Percentiles rank a stretch among this genome's conserved stretches.
Conservation (phyloP, 2,797 vertebrate genomes). For the Dendrocincla tyrannina region DNA sequence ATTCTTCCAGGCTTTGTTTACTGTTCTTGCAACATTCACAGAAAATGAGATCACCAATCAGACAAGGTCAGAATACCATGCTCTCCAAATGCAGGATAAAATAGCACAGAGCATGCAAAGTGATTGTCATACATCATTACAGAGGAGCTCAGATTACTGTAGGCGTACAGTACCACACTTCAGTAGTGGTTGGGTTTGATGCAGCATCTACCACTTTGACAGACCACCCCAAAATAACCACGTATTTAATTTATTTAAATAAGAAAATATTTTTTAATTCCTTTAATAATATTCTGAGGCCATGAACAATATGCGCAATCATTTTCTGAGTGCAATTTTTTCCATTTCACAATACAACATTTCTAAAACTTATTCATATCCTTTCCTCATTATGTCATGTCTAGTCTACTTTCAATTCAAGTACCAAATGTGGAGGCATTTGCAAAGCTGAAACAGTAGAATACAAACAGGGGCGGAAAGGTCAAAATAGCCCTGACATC, state of each 20-base stretch:
- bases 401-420: not conserved
- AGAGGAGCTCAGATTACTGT: slow-evolving; percentile 26
- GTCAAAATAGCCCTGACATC: not conserved
- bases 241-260: not conserved
- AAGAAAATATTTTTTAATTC: not conserved
- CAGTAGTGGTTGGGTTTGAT: not conserved
- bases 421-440: not conserved
- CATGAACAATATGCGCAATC: not conserved
- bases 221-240: not conserved
- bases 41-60: slow-evolving; percentile 31
- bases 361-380: not conserved
- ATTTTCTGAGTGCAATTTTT: not conserved
- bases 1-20: slow-evolving; percentile 34
- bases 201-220: not conserved
- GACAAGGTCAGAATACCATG: slow-evolving; percentile 37
- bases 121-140: not conserved
- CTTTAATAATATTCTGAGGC: not conserved
- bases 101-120: not conserved
- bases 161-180: not conserved
- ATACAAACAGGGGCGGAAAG: not conserved
- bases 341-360: not conserved
- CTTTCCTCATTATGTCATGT: not conserved
- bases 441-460: not conserved
- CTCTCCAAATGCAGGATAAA: slow-evolving; percentile 27
- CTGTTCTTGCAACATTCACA: not conserved